phyloP scores from a whole-genome alignment of 2,113 vertebrate genomes.

The Corvus hawaiiensis region DNA sequence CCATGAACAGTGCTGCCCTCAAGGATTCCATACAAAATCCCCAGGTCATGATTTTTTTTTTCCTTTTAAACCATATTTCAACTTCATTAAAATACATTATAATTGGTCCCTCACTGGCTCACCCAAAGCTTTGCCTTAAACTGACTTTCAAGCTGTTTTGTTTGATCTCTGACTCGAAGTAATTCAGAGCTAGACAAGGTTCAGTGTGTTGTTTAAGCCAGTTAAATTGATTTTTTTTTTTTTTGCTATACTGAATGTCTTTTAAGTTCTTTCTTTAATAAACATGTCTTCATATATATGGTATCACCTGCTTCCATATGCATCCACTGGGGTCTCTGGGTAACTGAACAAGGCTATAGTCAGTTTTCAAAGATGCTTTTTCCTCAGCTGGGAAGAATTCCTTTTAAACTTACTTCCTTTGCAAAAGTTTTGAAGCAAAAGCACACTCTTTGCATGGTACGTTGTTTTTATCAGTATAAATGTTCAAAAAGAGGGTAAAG shows the following conservation, averaged over 20 bases:
- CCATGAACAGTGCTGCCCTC: neutral
- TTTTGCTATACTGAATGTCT: neutral
- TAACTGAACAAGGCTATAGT: neutral
- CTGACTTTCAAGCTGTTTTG: neutral
- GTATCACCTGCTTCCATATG: neutral
- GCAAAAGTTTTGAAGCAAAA: neutral
- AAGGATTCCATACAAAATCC: neutral
- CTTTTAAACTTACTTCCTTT: neutral
- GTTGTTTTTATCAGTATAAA: neutral
- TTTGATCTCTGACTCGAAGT: neutral
- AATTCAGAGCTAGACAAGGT: neutral
- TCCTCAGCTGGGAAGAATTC: neutral
- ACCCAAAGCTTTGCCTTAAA: slow-evolving; percentile 21
- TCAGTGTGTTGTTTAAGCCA: neutral
- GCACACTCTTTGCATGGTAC: neutral
- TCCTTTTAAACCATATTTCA: neutral
- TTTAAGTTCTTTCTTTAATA: slow-evolving; percentile 21
- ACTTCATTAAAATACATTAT: neutral
- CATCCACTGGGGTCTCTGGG: neutral
- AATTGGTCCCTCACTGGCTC: neutral
- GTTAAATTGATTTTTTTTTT: neutral
- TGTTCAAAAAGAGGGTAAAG: neutral
- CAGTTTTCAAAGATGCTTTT: neutral
- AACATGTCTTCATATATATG: neutral
- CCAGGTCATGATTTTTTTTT: neutral